Evolutionary conservation across 2,888 invertebrate species (phyloP), one percentile per base, ranked within the genome.

Genomic region (Dicroscelio sp.): DNA sequence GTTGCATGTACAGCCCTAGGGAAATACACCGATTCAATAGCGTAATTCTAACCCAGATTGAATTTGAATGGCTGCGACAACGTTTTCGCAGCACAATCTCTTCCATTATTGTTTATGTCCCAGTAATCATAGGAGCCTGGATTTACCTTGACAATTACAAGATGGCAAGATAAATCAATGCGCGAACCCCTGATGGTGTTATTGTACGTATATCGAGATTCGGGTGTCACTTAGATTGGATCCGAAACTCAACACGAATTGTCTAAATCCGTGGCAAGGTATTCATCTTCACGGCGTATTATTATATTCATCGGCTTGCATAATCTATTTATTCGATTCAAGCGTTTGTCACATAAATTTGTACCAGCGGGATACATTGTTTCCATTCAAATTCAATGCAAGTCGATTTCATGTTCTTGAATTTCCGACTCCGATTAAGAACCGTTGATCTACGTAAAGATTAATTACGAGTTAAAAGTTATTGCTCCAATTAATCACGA

Each of bases 81-180:
- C 88, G 52, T 89, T 80, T 82, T 82, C 69, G 80, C 31, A 55
- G 80, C 27, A 31, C 63, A 63, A 79, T 83, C 63, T 73, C 67
- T 52, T 82, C 65, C 35, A 67, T 83, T 86, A 80, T 86, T 86
- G 90, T 76, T 86, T 85, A 58, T 73, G 84, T 84, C 55, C 25
- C 27, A 58, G 82, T 60, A 79, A 83, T 83, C 76, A 52, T 20
- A 52, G 35, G 31, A 52, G 71, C 30, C 43, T 31, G 25, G 48
- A 73, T 90, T 86, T 43, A 71, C 82, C 65, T 86, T 83, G 65
- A 83, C 31, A 90, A 90, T 90, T 86, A 76, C 63, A 43, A 82
- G 75, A 87, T 69, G 35, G 17, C 30, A 38, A 55, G 88, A 83
- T 84, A 84, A 78, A 76, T 75, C 67, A 76, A 82, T 52, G 55